Evolutionary conservation across 2,888 invertebrate genomes (phyloP), one percentile per base, ranked within the genome.

Genomic region (Pomacea canaliculata): DNA sequence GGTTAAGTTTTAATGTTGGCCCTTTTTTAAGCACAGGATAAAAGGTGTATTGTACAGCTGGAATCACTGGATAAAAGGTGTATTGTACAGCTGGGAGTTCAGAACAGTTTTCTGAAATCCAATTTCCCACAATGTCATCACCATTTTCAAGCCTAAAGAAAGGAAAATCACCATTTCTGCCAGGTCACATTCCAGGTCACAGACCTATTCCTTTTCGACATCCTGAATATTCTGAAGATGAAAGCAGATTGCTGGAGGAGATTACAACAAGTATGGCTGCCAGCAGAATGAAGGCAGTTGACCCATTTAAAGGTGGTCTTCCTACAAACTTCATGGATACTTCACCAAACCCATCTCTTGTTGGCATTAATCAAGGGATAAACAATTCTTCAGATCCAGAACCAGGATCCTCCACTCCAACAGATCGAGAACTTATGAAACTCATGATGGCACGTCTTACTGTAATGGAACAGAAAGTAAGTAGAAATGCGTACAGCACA

Each of bases 391-490:
- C 71, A 7, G 19, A 65, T 3, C 46, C 49, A 16, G 69, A 69
- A n/a, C 46, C 37, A 19, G 37, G 16, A 1, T 9, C n/a, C 9
- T 70, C 65, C 10, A 66, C 76, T 5, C 88, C 90, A 7, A 83
- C 82, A 70, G 89, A 90, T 79, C 81, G 86, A 79, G 90, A 90
- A 13, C 80, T 90, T 63, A 88, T 90, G 88, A 82, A 86, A 9
- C 76, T 87, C 59, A 90, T 90, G 89, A 90, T 90, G 87, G 82
- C 84, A 18, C 81, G 87, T 23, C 85, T 90, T 18, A 80, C 85
- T 51, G 77, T 83, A 48, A 82, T 89, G 49, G 89, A 90, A 78
- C 81, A 85, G 72, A 85, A 84, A 78, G 78, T 88, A 37, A 63
- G 63, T 19, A 56, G 51, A 56, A 56, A 7, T 37, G 37, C 1